Evolutionary conservation across 2,888 invertebrate genomes (phyloP).

Genomic region (Allolobophora icterica): DNA sequence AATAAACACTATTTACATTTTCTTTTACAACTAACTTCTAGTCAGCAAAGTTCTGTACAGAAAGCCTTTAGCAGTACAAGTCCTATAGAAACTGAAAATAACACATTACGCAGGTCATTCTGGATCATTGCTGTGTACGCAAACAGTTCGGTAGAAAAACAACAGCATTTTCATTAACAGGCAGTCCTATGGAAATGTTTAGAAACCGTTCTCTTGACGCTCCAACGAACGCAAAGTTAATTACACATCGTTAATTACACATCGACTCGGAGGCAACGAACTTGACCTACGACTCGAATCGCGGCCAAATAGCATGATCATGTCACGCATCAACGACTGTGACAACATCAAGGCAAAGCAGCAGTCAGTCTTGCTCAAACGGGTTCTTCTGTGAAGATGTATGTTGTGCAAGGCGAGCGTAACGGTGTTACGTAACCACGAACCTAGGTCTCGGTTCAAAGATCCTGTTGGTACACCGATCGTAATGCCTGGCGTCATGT

Average conservation of each 20-base stretch:
- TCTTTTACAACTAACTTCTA: not conserved
- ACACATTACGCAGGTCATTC: not conserved
- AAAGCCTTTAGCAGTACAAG: conserved; percentile 11
- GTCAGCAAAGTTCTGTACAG: conserved; percentile 3
- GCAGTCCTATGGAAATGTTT: conserved; percentile 17
- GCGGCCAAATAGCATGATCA: not conserved
- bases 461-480: not conserved
- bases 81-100: conserved; percentile 2
- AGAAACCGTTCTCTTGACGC: not conserved
- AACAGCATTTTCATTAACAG: not conserved
- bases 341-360: not conserved
- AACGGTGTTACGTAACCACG: not conserved
- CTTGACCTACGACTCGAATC: not conserved
- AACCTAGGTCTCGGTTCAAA: not conserved
- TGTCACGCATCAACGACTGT: not conserved
- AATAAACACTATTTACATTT: conserved; percentile 17
- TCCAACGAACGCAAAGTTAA: not conserved
- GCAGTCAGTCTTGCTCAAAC: conserved; percentile 3
- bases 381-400: not conserved
- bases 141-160: not conserved
- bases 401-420: not conserved
- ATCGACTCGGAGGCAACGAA: not conserved
- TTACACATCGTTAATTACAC: not conserved
- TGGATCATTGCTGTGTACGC: not conserved
- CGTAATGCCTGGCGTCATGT: not conserved